Base-by-base conservation (phyloP, 2,888 invertebrate genomes). In the Drosophila meridionalis region DNA sequence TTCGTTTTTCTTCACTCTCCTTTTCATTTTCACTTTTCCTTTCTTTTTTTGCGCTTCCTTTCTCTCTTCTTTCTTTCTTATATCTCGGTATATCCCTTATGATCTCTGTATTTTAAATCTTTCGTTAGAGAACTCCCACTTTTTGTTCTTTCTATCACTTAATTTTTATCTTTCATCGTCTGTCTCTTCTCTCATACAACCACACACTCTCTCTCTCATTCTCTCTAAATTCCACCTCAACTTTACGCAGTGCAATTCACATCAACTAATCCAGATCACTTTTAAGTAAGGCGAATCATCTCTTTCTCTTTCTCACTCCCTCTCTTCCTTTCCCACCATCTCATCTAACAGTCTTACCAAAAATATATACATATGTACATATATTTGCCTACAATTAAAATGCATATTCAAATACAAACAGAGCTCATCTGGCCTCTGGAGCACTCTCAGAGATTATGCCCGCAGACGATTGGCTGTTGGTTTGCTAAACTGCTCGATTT, bases 401-500 rank as follows among this genome's bases (percentile, higher is more conserved):
- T 55, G 38, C 38, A 55, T 40, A 40, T 60, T 20, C 48, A 20
- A 7, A 30, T 12, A 3, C 59, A 60, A 60, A 12, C 45, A 30
- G 30, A 48, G 30, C 36, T 28, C 45, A 58, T 14, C 45, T 43
- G 57, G 57, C 7, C 43, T 32, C 5, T 43, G 14, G 28, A 28
- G 12, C 38, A 48, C 26, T 59, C 30, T 8, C 0, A 2, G 12
- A 47, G 48, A 30, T 60, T 60, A 14, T 11, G 38, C 0, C 12
- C n/a, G 26, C 36, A 63, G 34, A 34, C 32, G 28, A 38, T 45
- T 59, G 34, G 45, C 3, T 50, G 53, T 9, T 52, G 67, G 50
- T 9, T 53, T 26, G 53, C 53, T 50, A 64, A 56, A 36, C 34
- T 40, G 56, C n/a, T 30, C 48, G 56, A 60, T 77, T 63, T 73